Base-by-base conservation (phyloP, 2,797 vertebrate species). In the Petrocephalus sullivani region DNA sequence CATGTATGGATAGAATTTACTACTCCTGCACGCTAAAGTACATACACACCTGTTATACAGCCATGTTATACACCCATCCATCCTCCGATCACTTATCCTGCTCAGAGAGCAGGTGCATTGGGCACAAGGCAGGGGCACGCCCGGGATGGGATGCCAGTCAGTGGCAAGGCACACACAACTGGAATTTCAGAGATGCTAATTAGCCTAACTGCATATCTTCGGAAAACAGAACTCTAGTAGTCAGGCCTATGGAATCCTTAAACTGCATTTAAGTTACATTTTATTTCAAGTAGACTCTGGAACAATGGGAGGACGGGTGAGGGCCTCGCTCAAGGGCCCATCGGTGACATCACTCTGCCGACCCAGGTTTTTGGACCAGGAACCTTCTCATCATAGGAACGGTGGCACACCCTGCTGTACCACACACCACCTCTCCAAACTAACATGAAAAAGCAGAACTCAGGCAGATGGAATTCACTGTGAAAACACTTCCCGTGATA, bases 391-490 rank as follows among this genome's bases (percentile, higher is more conserved):
- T 71, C 28, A 4, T 28, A 37, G 28, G 61, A 12, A 28, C 64
- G 9, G 1, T 6, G 28, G 64, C 64, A 28, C 1, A 2, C 4
- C 14, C 28, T 0, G 28, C 64, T 16, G 28, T 14, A 23, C 61
- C 61, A 5, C 10, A 1, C 0, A 23, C 61, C 9, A 23, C 23
- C 61, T 23, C 58, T 85, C 64, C 14, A 49, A 6, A n/a, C 53
- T 33, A 85, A 64, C 81, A 64, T 57, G 81, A 67, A 85, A 85
- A 37, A 21, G 56, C 57, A 56, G 23, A 78, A 56, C n/a, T 82
- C 57, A 7, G 56, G 81, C 56, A 89, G 67, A 83, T 54, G 56
- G 88, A 87, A 37, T n/a, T 89, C 71, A 64, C 85, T 9, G 23
- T 53, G 33, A 46, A 54, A 53, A 81, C n/a, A 64, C 58, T 51